Evolutionary conservation across 35 echinoderm and acorn worm genomes (phyloP).

Genomic region (Ophiothrix spiculata): DNA sequence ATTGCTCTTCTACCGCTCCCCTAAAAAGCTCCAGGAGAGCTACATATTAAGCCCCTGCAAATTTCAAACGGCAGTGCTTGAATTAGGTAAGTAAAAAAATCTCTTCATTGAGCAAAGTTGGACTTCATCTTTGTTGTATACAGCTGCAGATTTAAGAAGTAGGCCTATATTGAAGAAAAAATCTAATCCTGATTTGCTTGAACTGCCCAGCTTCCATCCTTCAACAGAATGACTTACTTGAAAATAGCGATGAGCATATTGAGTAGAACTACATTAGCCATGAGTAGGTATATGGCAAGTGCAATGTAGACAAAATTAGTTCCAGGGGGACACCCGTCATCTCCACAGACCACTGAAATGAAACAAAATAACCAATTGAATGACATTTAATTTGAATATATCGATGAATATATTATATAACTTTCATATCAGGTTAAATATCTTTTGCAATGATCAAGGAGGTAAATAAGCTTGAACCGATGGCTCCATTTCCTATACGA

Average conservation of each 20-base stretch:
- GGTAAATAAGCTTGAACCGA: not conserved
- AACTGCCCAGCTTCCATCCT: too few species aligned
- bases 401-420: not conserved
- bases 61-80: too few species aligned
- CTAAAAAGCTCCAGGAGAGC: too few species aligned
- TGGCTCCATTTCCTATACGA: not conserved
- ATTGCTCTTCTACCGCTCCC: too few species aligned
- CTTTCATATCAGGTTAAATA: not conserved
- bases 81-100: too few species aligned
- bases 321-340: not conserved
- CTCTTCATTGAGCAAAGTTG: too few species aligned
- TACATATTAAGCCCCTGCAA: too few species aligned
- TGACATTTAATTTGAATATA: too few species aligned
- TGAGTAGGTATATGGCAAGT: conserved; percentile 73
- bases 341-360: not conserved
- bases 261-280: conserved; percentile 84
- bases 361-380: not conserved
- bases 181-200: too few species aligned
- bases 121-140: too few species aligned
- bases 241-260: conserved; percentile 97
- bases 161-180: too few species aligned
- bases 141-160: too few species aligned
- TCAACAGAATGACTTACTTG: conserved; percentile 73
- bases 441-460: not conserved
- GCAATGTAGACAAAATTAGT: not conserved